Evolutionary conservation across 1,140 invertebrate species (phyloP), one percentile per base, ranked within the genome.

Genomic region (Drosophila mojavensis): DNA sequence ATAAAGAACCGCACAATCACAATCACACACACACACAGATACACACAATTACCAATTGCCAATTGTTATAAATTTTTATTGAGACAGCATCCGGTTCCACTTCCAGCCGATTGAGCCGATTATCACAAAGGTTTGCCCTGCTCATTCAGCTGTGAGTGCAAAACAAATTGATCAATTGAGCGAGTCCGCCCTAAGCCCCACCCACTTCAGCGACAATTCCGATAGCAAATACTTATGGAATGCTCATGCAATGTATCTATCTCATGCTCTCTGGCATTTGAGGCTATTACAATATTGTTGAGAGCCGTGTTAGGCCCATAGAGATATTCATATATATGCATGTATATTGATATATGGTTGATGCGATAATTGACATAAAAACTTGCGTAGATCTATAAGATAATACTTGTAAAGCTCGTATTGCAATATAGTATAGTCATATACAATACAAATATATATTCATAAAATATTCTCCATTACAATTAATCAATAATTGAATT

Each of bases 111-210:
- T 74, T 74, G 71, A 69, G 43, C 65, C 36, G 36, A 74, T 24
- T 61, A 61, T 73, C 65, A 58, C 58, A 68, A 55, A 13, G 56
- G 41, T 62, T 26, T 26, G 26, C 15, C 17, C 43, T 64, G 71
- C 58, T 58, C 56, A 67, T 55, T 67, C 70, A 73, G 24, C 70
- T 73, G 70, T 73, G 69, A 72, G 47, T 53, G 62, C 69, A 54
- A 59, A 67, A 41, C 55, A 73, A 73, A 73, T 73, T 67, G 70
- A 60, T 73, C 64, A 73, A 67, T 73, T 73, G 64, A 68, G 30
- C 51, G 64, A 53, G 26, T 48, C 47, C 26, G 7, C 56, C 20
- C 20, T 20, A 15, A 9, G 51, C 10, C 36, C 20, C 15, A 5
- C 15, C 36, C 53, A 20, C n/a, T 1, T 3, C 53, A 5, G 1